phyloP scores from a whole-genome alignment of 2,113 vertebrate species.

The Naja naja region DNA sequence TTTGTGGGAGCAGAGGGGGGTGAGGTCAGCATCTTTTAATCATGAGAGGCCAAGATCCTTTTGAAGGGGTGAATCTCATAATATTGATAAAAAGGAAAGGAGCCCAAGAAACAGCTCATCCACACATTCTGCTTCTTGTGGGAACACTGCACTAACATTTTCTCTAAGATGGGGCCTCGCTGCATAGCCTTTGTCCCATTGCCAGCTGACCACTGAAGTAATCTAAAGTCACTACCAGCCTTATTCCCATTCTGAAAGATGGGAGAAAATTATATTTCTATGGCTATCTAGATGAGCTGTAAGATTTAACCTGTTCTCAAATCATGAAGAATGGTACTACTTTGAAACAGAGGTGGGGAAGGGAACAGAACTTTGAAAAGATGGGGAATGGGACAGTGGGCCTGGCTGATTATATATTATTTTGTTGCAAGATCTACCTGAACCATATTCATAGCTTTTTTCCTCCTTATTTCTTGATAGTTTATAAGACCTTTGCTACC shows the following conservation, averaged over 20 bases:
- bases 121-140: neutral
- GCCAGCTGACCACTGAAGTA: neutral
- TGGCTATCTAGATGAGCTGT: neutral
- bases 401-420: neutral
- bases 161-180: neutral
- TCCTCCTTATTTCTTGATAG: slow-evolving; percentile 7
- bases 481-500: neutral
- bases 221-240: neutral
- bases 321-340: neutral
- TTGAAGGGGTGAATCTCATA: neutral
- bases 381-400: neutral
- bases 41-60: neutral
- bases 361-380: neutral
- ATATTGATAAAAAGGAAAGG: neutral
- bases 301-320: neutral
- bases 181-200: neutral
- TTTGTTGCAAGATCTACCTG: neutral
- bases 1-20: neutral
- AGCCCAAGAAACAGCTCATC: neutral
- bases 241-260: neutral
- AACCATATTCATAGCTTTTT: neutral
- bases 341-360: neutral
- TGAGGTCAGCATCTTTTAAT: neutral
- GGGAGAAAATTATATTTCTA: neutral
- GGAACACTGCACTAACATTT: neutral